Conservation (phyloP, 1,140 invertebrate genomes). For the Drosophila biarmipes region DNA sequence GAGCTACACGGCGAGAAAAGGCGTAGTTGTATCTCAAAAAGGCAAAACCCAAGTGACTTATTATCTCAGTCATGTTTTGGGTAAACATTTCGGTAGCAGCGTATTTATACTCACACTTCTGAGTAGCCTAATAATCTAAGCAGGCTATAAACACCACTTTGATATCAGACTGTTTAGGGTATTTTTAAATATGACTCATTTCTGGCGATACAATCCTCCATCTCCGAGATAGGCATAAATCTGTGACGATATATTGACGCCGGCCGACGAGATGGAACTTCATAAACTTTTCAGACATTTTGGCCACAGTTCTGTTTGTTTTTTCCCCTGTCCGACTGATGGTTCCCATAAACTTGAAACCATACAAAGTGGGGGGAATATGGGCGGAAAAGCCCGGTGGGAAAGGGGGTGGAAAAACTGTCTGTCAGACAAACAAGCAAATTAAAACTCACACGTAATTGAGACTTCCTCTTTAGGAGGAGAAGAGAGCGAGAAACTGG, state of each 20-base stretch:
- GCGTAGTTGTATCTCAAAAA: background rate
- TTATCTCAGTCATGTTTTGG: background rate
- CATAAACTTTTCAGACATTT: slow-evolving; percentile 51
- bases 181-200: background rate
- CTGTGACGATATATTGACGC: slow-evolving; percentile 29
- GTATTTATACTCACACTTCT: background rate
- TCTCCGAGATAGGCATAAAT: slow-evolving; percentile 17
- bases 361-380: background rate
- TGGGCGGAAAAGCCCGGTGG: background rate
- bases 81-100: background rate
- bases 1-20: background rate
- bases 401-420: slow-evolving; percentile 22
- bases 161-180: background rate
- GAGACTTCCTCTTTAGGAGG: slow-evolving; percentile 71
- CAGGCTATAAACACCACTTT: background rate
- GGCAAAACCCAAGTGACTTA: background rate
- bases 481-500: slow-evolving; percentile 46
- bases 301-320: slow-evolving; percentile 18
- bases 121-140: background rate
- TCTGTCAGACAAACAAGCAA: slow-evolving; percentile 64
- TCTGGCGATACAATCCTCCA: background rate
- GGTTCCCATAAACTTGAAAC: slow-evolving; percentile 50
- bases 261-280: slow-evolving; percentile 39
- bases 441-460: slow-evolving; percentile 66
- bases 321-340: slow-evolving; percentile 19